Conservation (phyloP, 2,888 invertebrate species). For the Teinopalpus imperialis region DNA sequence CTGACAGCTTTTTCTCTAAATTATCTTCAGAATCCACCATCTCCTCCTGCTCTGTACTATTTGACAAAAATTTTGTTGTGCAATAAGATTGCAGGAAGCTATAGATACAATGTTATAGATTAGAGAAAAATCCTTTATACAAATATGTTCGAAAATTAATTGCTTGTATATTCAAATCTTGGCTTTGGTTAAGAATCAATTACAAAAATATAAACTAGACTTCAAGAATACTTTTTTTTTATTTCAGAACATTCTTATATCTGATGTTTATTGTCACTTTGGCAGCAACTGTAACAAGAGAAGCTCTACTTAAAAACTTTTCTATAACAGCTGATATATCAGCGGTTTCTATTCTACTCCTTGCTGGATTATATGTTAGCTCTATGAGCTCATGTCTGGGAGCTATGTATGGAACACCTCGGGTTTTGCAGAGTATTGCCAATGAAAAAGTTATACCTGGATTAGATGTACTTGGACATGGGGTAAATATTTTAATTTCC, state of each 20-base stretch:
- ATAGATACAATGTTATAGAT: too few relatives aligned
- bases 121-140: too few relatives aligned
- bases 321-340: constrained; percentile 97
- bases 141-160: too few relatives aligned
- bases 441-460: constrained; percentile 97
- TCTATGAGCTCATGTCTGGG: constrained; percentile 98
- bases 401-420: constrained; percentile 97
- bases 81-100: too few relatives aligned
- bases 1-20: too few relatives aligned
- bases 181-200: too few relatives aligned
- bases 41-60: too few relatives aligned
- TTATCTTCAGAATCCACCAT: too few relatives aligned
- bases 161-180: too few relatives aligned
- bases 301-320: constrained; percentile 87
- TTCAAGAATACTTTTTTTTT: too few relatives aligned
- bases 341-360: constrained; percentile 89
- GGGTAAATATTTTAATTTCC: constrained; percentile 86
- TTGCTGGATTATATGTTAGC: constrained; percentile 96
- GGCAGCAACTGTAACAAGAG: constrained; percentile 92
- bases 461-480: constrained; percentile 91
- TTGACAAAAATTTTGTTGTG: too few relatives aligned
- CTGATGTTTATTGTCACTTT: constrained; percentile 94
- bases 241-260: constrained; percentile 91
- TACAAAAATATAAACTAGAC: too few relatives aligned
- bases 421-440: constrained; percentile 97